Evolutionary conservation across 2,888 invertebrate species (phyloP).

Genomic region (Acronicta aceris): DNA sequence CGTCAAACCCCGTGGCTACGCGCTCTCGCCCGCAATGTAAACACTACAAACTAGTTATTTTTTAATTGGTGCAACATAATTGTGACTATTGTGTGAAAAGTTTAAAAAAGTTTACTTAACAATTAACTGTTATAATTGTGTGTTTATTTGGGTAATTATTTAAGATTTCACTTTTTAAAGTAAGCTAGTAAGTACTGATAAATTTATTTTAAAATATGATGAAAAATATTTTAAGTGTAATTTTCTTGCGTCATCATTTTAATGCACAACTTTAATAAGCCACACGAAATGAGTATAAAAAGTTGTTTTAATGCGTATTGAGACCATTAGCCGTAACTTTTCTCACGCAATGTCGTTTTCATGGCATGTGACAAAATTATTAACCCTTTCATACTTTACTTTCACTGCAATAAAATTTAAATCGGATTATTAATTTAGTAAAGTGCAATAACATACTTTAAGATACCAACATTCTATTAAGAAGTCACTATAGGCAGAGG

Average conservation of each 20-base stretch:
- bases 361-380: slow-evolving; percentile 59
- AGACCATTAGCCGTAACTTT: slow-evolving; percentile 67
- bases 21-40: slow-evolving; percentile 68
- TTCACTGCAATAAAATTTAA: not conserved
- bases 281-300: slow-evolving; percentile 68
- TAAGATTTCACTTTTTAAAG: slow-evolving; percentile 18
- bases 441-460: too few species aligned
- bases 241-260: slow-evolving; percentile 40
- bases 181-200: not conserved
- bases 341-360: slow-evolving; percentile 61
- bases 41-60: slow-evolving; percentile 63
- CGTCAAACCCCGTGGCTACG: slow-evolving; percentile 61
- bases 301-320: slow-evolving; percentile 71
- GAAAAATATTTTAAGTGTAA: not conserved
- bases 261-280: slow-evolving; percentile 58
- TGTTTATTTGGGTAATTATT: slow-evolving; percentile 49
- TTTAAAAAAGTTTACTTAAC: slow-evolving; percentile 60
- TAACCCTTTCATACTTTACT: slow-evolving; percentile 49
- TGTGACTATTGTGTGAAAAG: slow-evolving; percentile 64
- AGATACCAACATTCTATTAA: too few species aligned
- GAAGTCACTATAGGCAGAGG: too few species aligned
- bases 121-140: slow-evolving; percentile 51
- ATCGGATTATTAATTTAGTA: not conserved
- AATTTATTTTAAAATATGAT: not conserved
- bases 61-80: slow-evolving; percentile 65